phyloP scores from a whole-genome alignment of 2,113 vertebrate genomes.

The Mesitornis unicolor region DNA sequence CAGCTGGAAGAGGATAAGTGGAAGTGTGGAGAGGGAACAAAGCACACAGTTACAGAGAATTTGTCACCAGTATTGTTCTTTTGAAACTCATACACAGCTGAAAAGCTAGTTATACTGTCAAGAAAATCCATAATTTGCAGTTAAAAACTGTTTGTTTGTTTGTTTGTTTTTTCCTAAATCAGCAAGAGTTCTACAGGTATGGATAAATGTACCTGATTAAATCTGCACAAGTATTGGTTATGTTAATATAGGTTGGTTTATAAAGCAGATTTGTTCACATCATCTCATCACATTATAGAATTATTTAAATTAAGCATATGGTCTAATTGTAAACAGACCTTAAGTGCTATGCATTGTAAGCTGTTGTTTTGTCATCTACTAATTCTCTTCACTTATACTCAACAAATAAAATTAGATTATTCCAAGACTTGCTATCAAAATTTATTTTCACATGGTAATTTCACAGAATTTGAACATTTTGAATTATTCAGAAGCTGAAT shows the following conservation, averaged over 20 bases:
- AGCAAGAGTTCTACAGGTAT: neutral
- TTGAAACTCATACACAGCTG: neutral
- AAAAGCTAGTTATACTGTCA: neutral
- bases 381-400: neutral
- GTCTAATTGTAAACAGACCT: neutral
- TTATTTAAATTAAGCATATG: neutral
- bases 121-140: neutral
- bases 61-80: neutral
- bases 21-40: neutral
- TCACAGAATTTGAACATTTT: neutral
- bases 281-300: neutral
- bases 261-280: neutral
- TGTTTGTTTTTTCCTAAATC: neutral
- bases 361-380: neutral
- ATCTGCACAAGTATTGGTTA: neutral
- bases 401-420: neutral
- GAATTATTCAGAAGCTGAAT: neutral
- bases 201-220: neutral
- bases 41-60: neutral
- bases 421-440: neutral
- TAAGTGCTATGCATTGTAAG: neutral
- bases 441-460: neutral
- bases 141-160: neutral
- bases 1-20: neutral
- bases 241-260: neutral